Percentiles rank a stretch among this genome's conserved stretches.
Conservation (phyloP, 2,113 vertebrate species). For the Okapia johnstoni region DNA sequence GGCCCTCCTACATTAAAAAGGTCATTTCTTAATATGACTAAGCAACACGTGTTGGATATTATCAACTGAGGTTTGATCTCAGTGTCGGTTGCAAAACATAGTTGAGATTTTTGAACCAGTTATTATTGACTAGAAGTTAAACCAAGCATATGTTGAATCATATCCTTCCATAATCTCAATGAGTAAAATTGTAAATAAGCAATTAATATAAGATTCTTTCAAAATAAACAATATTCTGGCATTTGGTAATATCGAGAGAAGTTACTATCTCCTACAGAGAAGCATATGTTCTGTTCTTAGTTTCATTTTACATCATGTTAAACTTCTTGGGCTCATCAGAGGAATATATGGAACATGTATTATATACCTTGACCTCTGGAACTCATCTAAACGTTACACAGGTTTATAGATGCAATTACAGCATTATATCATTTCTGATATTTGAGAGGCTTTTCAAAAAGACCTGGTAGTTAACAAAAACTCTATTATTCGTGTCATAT, state of each 20-base stretch:
- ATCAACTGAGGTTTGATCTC: conserved; percentile 24
- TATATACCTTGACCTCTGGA: conserved; percentile 68
- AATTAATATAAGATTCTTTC: conserved; percentile 13
- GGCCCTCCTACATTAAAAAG: not conserved
- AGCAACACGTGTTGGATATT: not conserved
- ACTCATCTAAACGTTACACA: conserved; percentile 74
- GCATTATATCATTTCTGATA: conserved; percentile 65
- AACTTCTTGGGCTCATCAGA: conserved; percentile 68
- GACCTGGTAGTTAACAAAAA: conserved; percentile 72
- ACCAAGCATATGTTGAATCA: not conserved
- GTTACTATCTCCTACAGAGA: conserved; percentile 69
- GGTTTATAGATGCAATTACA: conserved; percentile 73
- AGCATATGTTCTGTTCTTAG: conserved; percentile 65
- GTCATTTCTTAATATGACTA: not conserved
- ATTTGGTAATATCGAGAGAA: conserved; percentile 70
- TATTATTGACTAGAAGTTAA: conserved; percentile 7
- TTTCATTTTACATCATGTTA: conserved; percentile 59
- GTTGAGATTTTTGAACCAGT: not conserved
- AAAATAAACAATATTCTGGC: conserved; percentile 59
- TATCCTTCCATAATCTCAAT: not conserved
- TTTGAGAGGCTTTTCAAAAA: conserved; percentile 71
- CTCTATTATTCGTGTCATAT: conserved; percentile 67
- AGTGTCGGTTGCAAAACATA: not conserved
- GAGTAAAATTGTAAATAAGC: conserved; percentile 15
- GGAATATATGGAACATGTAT: conserved; percentile 61